Evolutionary conservation across 2,888 invertebrate species (phyloP).

Genomic region (Callinectes sapidus): DNA sequence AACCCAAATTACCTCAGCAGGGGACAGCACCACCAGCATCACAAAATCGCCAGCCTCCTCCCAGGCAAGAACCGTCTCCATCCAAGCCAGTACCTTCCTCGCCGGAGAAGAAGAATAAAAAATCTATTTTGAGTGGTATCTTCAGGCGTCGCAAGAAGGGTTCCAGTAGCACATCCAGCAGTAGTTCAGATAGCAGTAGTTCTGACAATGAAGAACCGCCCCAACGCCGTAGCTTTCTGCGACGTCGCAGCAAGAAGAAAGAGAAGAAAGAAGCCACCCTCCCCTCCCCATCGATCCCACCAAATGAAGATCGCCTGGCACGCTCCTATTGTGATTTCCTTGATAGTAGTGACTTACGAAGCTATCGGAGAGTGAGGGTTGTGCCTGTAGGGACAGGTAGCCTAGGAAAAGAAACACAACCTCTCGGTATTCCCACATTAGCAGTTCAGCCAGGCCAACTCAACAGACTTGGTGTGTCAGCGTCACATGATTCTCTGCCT

Average conservation of each 20-base stretch:
- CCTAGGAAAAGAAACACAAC: constrained; percentile 61
- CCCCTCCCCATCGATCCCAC: constrained; percentile 48
- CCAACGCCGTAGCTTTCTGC: constrained; percentile 46
- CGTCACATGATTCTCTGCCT: constrained; percentile 71
- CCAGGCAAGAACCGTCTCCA: constrained; percentile 15
- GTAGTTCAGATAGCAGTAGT: constrained; percentile 53
- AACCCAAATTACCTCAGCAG: constrained; percentile 26
- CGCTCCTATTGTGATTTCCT: background rate
- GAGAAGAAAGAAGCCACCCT: constrained; percentile 38
- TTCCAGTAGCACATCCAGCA: constrained; percentile 48
- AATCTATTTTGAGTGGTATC: constrained; percentile 64
- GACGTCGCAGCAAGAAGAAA: constrained; percentile 54
- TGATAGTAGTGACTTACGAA: background rate
- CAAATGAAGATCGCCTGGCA: constrained; percentile 22
- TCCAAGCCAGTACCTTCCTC: constrained; percentile 13
- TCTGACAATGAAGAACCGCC: constrained; percentile 60
- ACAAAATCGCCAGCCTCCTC: background rate
- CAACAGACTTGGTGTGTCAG: constrained; percentile 62
- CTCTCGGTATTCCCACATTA: constrained; percentile 66
- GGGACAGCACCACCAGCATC: background rate
- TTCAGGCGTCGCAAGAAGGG: constrained; percentile 66
- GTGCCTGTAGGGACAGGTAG: constrained; percentile 46
- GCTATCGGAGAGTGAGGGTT: constrained; percentile 51
- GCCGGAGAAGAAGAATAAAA: constrained; percentile 53
- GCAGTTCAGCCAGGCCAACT: constrained; percentile 55